phyloP scores from a whole-genome alignment of 2,797 vertebrate genomes.

The Sebastes iracundus region DNA sequence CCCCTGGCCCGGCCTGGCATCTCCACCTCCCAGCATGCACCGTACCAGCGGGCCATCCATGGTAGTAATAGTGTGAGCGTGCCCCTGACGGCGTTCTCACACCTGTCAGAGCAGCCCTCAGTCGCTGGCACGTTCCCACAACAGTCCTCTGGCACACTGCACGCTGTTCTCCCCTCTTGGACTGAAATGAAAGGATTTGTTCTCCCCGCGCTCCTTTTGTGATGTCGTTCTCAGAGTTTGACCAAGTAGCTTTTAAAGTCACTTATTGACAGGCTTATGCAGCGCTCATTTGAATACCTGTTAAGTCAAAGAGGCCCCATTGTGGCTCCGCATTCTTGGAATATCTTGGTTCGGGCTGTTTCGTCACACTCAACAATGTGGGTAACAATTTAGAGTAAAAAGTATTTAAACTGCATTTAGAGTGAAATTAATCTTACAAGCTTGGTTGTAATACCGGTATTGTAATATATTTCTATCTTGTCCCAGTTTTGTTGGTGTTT shows the following conservation, averaged over 20 bases:
- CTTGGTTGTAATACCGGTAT: background rate
- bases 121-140: conserved; percentile 48
- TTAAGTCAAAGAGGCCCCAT: conserved; percentile 51
- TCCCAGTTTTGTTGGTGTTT: background rate
- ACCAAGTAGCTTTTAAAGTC: conserved; percentile 61
- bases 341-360: conserved; percentile 41
- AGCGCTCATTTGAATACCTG: conserved; percentile 68
- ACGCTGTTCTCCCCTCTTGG: conserved; percentile 18
- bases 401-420: background rate
- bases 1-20: conserved; percentile 20
- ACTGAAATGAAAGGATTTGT: conserved; percentile 60
- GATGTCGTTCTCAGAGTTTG: conserved; percentile 27
- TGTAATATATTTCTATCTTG: background rate
- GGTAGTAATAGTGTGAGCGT: conserved; percentile 34
- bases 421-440: background rate
- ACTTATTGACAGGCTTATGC: conserved; percentile 45
- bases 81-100: conserved; percentile 58
- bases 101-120: conserved; percentile 66
- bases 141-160: conserved; percentile 32
- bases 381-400: background rate
- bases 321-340: conserved; percentile 55
- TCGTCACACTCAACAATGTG: conserved; percentile 42
- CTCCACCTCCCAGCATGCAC: conserved; percentile 57
- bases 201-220: conserved; percentile 37
- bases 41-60: conserved; percentile 41